Base-by-base conservation (phyloP, 2,113 vertebrate species). In the Spilogale gracilis region DNA sequence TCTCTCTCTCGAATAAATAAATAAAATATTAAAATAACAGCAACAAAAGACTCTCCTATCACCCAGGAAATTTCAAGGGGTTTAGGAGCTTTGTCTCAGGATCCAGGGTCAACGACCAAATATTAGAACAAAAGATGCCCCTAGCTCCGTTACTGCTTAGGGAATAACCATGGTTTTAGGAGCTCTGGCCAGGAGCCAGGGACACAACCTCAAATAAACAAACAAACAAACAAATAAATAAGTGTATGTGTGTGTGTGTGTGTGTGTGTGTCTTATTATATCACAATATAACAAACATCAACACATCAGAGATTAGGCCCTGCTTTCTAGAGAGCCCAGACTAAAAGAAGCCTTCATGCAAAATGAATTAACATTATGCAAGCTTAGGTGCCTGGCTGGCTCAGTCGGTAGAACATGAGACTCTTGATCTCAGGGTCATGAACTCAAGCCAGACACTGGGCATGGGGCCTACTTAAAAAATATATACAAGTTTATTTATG, bases 341-440 rank as follows among this genome's bases (percentile, higher is more conserved):
- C 14, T 61, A 82, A 95, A 89, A 74, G 38, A 74, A 91, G n/a
- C 0, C 17, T 87, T 92, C 25, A 2, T 60, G 50, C 5, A 61
- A 94, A 84, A 91, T 71, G 52, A 89, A 56, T 82, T 97, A 85
- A 38, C 83, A 65, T 76, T 69, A 91, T 21, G 9, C n/a, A 71
- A 45, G 30, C 48, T 82, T 50, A 76, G 45, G 73, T 27, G 73
- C 23, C 45, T 50, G 73, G 43, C 23, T 76, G 23, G 13, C 73
- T 76, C 73, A 76, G 73, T 76, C 45, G 27, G 45, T 76, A 76
- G 73, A 76, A 76, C 45, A 76, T 27, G 23, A 3, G 10, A 74
- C 43, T 25, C 71, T 73, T 73, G 43, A 74, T 45, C 71, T 74
- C 71, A 45, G 71, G 71, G 43, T 74, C 23, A 11, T 25, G 71